Evolutionary conservation across 1,140 invertebrate species (phyloP), one percentile per base, ranked within the genome.

Genomic region (Bathynomus jamesi): DNA sequence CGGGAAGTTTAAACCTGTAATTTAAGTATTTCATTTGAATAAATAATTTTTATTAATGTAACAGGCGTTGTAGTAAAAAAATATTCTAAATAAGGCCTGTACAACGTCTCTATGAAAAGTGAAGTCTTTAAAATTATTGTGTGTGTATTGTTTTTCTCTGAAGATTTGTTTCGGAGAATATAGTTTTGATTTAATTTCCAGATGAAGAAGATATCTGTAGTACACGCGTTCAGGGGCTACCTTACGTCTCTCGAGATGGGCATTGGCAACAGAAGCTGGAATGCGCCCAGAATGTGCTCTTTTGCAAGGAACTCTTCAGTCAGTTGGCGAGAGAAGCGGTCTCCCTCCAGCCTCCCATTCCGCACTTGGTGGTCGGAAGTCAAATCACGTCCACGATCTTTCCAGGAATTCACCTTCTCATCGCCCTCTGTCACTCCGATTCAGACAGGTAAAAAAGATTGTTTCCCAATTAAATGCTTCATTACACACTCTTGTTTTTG

Each of bases 261-360:
- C 89, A 93, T 80, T 99, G 95, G 96, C 94, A 97, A 78, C 91
- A 94, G 78, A 94, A 94, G 80, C 83, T 99, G 7, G 95, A 98
- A 82, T 91, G 92, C 1, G 95, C 95, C 0, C 96, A 99, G 80
- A 98, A 98, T 84, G 95, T 98, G 30, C 83, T 98, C 3, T 99
- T 97, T 83, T 98, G 95, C 82, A 98, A 98, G 84, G 96, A 99
- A 83, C 82, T 98, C 2, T 98, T 99, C 81, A 92, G 92, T 73
- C 92, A 97, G 80, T 83, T 99, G 31, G 95, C 95, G 0, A 89
- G 93, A 73, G 95, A 98, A 82, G 95, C 96, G 0, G 94, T 98
- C 4, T 92, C 96, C 78, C 81, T 96, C 1, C 91, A 95, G 79
- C 90, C 92, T 3, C 89, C 91, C 0, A 95, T 98, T 80, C 95